phyloP scores from a whole-genome alignment of 2,797 vertebrate genomes.

The Gambusia yucatana region DNA sequence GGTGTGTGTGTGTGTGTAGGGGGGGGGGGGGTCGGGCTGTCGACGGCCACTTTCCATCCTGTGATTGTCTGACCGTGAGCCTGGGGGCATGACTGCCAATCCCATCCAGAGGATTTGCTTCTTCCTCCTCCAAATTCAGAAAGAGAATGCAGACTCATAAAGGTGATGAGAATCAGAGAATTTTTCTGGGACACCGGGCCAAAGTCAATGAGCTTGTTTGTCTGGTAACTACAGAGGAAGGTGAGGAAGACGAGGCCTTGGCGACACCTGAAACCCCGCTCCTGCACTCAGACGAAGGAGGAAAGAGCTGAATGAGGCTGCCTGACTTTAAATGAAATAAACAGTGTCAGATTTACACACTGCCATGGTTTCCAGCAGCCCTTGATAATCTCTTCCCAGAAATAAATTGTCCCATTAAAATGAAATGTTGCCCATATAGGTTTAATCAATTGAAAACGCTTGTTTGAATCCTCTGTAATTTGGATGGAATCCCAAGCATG shows the following conservation, averaged over 20 bases:
- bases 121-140: slow-evolving; percentile 72
- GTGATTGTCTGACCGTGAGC: slow-evolving; percentile 61
- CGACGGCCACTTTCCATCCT: slow-evolving; percentile 74
- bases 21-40: slow-evolving; percentile 45
- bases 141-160: slow-evolving; percentile 73
- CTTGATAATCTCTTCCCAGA: slow-evolving; percentile 74
- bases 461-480: slow-evolving; percentile 80
- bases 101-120: slow-evolving; percentile 77
- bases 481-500: slow-evolving; percentile 77
- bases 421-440: slow-evolving; percentile 80
- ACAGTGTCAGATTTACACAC: slow-evolving; percentile 72
- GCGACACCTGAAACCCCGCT: slow-evolving; percentile 10
- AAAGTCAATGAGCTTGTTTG: slow-evolving; percentile 71
- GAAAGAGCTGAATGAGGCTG: slow-evolving; percentile 21
- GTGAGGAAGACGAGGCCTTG: slow-evolving; percentile 29
- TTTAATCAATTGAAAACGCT: slow-evolving; percentile 82
- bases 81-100: slow-evolving; percentile 77
- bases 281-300: slow-evolving; percentile 29
- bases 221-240: slow-evolving; percentile 22
- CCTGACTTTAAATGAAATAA: slow-evolving; percentile 61
- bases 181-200: slow-evolving; percentile 73
- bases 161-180: slow-evolving; percentile 70
- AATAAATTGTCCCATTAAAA: slow-evolving; percentile 83
- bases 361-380: slow-evolving; percentile 67
- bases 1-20: background rate